These are phyloP conservation scores for Triops cancriformis DNA, from an alignment of 1,140 invertebrate genomes.

Conservation along the genomic window DNA sequence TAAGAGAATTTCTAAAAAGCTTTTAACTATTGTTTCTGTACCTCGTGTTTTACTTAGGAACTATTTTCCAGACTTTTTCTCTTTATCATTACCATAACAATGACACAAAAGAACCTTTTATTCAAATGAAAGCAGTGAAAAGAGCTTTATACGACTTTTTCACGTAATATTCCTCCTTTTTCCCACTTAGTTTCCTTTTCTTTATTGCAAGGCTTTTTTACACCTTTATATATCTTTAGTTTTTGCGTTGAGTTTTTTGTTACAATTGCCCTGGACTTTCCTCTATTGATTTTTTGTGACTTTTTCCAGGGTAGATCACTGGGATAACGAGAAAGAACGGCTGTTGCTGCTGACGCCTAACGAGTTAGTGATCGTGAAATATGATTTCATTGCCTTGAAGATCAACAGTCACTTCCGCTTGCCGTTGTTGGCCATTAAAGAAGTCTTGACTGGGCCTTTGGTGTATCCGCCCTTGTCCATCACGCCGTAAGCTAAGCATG, in stretches of 20 bases:
- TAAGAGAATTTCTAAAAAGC: too few relatives aligned
- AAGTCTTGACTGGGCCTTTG: conserved; percentile 61
- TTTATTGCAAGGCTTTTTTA: too few relatives aligned
- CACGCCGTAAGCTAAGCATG: conserved; percentile 60
- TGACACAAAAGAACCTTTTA: too few relatives aligned
- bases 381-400: conserved; percentile 72
- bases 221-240: too few relatives aligned
- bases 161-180: too few relatives aligned
- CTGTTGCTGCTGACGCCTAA: conserved; percentile 61
- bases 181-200: too few relatives aligned
- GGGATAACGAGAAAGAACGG: conserved; percentile 77
- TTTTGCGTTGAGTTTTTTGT: conserved; percentile 19
- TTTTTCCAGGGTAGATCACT: conserved; percentile 63
- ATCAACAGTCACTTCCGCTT: conserved; percentile 58
- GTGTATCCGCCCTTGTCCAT: conserved; percentile 67
- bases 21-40: too few relatives aligned
- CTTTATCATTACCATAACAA: too few relatives aligned
- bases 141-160: too few relatives aligned
- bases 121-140: too few relatives aligned
- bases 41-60: too few relatives aligned
- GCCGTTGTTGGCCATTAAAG: conserved; percentile 55
- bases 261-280: background rate
- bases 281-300: conserved; percentile 17
- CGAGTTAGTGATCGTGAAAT: conserved; percentile 63
- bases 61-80: too few relatives aligned